A percentile compares a stretch with the other conserved stretches of the same genome.
phyloP scores from a whole-genome alignment of 1,140 invertebrate species.

The Riptortus pedestris region DNA sequence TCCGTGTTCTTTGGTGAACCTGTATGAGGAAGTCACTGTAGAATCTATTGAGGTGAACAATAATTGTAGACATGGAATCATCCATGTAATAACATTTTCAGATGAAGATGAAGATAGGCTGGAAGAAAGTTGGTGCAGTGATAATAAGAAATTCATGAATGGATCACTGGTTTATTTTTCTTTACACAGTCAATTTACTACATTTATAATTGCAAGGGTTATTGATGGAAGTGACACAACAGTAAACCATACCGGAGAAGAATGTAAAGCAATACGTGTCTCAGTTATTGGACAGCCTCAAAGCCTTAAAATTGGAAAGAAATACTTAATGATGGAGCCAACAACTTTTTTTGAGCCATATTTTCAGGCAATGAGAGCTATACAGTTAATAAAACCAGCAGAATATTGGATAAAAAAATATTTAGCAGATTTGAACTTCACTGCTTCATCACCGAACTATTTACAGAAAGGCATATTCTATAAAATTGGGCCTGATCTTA shows the following conservation, averaged over 20 bases:
- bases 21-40: not conserved
- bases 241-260: constrained; percentile 35
- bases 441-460: constrained; percentile 38
- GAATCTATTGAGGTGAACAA: constrained; percentile 43
- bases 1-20: not conserved
- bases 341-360: constrained; percentile 60
- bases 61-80: constrained; percentile 34
- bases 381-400: constrained; percentile 43
- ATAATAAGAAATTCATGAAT: constrained; percentile 51
- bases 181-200: constrained; percentile 48
- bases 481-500: not conserved
- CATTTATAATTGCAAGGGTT: constrained; percentile 44
- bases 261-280: constrained; percentile 41
- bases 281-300: constrained; percentile 37
- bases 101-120: not conserved
- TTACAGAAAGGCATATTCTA: not conserved
- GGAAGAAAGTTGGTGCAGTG: constrained; percentile 33
- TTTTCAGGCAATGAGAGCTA: constrained; percentile 48
- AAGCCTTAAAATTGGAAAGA: constrained; percentile 36
- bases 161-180: constrained; percentile 63
- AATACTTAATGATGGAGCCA: constrained; percentile 52
- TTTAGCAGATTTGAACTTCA: constrained; percentile 38
- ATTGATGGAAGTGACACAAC: constrained; percentile 43
- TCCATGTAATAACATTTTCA: constrained; percentile 28
- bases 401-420: constrained; percentile 54